Evolutionary conservation across 1,140 invertebrate species (phyloP).

Genomic region (Thaumatotibia leucotreta): DNA sequence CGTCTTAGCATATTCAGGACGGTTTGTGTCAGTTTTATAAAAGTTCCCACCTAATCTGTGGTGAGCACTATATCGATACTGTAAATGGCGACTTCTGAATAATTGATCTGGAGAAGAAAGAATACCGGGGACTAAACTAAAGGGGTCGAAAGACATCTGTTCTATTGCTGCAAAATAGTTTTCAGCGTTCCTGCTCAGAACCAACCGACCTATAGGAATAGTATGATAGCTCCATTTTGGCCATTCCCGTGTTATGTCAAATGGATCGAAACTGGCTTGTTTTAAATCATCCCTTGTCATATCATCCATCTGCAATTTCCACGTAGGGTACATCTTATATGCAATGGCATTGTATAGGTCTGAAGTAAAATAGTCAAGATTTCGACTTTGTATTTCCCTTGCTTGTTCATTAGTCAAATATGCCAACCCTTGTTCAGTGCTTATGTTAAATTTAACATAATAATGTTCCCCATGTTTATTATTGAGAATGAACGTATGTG

Average conservation of each 20-base stretch:
- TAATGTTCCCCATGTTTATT: conserved; percentile 74
- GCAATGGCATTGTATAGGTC: conserved; percentile 86
- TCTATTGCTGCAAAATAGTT: conserved; percentile 92
- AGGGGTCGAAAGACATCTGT: conserved; percentile 88
- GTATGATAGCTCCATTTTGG: conserved; percentile 87
- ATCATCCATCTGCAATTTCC: conserved; percentile 77
- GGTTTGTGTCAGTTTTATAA: conserved; percentile 89
- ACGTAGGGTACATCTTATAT: conserved; percentile 58
- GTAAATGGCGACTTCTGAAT: conserved; percentile 89
- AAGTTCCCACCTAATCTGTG: conserved; percentile 90
- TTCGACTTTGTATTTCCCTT: conserved; percentile 71
- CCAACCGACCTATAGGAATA: conserved; percentile 87
- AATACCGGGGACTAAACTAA: conserved; percentile 89
- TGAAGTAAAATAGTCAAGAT: conserved; percentile 82
- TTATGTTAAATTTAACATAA: conserved; percentile 84
- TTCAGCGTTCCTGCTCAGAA: conserved; percentile 85
- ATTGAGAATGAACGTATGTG: conserved; percentile 81
- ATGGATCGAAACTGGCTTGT: conserved; percentile 74
- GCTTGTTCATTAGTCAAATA: conserved; percentile 77
- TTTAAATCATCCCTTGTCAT: conserved; percentile 66
- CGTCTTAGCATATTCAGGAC: conserved; percentile 76
- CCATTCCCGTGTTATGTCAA: conserved; percentile 85
- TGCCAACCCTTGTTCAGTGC: conserved; percentile 82
- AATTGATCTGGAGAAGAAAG: conserved; percentile 90
- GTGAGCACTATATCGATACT: conserved; percentile 90